Evolutionary conservation across 2,888 invertebrate genomes (phyloP), one percentile per base, ranked within the genome.

Genomic region (Heliconius sara): DNA sequence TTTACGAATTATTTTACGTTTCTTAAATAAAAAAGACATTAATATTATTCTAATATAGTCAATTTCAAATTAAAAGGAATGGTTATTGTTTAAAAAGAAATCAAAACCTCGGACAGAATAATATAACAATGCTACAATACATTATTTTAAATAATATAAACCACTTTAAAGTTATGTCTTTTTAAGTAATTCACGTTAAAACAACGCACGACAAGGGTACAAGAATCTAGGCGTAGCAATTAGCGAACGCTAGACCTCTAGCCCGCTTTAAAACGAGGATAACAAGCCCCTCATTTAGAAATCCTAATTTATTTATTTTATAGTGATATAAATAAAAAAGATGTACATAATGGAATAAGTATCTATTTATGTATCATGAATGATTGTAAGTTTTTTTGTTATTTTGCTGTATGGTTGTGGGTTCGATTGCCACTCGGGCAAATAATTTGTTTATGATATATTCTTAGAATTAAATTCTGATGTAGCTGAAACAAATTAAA

Each of bases 261-360:
- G 39, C 13, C 57, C 16, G 47, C 57, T 75, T 75, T 34, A 34
- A 65, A 72, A 78, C 30, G 52, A 76, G 72, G 70, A 78, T 57
- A 72, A 78, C 67, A 60, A 75, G 79, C 68, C 78, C 75, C 75
- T 74, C 75, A 66, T 75, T 72, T 76, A 60, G 70, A 74, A 67
- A 65, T 75, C 63, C 57, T 71, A 75, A 67, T 78, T 80, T 76
- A 78, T 74, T 73, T 72, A 25, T 78, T 47, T 57, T 12, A 22
- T 9, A 25, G 2, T 43, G 3, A 6, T 12, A 72, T 30, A 57
- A 52, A 22, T 52, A n/a, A 52, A 72, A 52, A 30, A 25, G 25
- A n/a, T 3, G 0, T 63, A n/a, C 1, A n/a, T n/a, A 25, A 63
- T 25, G 7, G 9, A 16, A 47, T 47, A 47, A 47, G 47, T 5